Percentiles rank a stretch among this genome's conserved stretches.
These are phyloP conservation scores for Myotis vivesi DNA, from an alignment of 2,797 vertebrate species.

Conservation along the genomic window DNA sequence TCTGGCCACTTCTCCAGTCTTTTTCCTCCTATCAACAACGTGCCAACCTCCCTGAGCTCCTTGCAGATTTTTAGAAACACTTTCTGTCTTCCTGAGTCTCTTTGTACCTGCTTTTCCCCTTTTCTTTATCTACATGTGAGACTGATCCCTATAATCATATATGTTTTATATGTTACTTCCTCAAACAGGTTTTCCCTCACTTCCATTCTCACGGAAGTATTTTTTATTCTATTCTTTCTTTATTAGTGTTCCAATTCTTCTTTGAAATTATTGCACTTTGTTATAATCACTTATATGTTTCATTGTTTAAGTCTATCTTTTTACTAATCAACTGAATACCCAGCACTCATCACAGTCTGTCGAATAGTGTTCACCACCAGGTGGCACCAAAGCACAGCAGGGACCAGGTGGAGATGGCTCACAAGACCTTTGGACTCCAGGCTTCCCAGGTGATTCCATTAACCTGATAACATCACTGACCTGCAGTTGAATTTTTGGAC, in stretches of 20 bases:
- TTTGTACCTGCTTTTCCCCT: neutral
- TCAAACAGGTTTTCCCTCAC: neutral
- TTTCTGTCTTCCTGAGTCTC: neutral
- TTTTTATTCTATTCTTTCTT: neutral
- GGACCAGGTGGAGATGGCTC: neutral
- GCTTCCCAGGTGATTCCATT: neutral
- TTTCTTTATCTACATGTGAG: neutral
- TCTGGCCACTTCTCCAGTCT: neutral
- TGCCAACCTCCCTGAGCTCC: neutral
- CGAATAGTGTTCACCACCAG: neutral
- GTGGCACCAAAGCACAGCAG: conserved; percentile 47
- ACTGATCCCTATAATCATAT: neutral
- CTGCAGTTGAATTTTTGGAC: neutral
- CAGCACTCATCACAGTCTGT: neutral
- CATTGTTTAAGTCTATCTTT: neutral
- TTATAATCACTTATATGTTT: neutral
- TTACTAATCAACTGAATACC: neutral
- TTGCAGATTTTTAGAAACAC: neutral
- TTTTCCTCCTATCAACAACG: neutral
- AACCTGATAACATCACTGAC: neutral
- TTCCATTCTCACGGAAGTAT: neutral
- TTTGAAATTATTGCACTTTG: neutral
- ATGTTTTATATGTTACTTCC: neutral
- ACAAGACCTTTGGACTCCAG: neutral
- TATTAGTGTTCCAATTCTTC: neutral